Evolutionary conservation across 2,888 invertebrate genomes (phyloP).

Genomic region (Drosophila planitibia): DNA sequence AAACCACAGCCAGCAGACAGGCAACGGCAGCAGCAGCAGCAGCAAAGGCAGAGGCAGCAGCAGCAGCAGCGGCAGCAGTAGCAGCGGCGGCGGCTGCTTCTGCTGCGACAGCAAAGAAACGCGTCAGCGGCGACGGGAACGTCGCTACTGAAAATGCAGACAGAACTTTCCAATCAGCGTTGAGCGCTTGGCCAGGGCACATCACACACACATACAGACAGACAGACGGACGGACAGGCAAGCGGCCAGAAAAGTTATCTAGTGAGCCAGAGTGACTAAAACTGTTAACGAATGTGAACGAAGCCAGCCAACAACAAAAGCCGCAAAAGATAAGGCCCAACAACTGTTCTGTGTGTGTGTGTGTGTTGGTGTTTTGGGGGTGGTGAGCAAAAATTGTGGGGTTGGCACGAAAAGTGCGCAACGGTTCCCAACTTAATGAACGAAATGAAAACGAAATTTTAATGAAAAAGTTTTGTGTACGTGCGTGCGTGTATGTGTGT

Average conservation of each 20-base stretch:
- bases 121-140: conserved; percentile 49
- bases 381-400: conserved; percentile 15
- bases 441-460: conserved; percentile 73
- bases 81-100: conserved; percentile 33
- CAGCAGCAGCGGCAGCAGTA: conserved; percentile 27
- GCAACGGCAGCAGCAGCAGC: conserved; percentile 56
- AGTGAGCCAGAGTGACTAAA: conserved; percentile 61
- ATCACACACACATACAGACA: background rate
- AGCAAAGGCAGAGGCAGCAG: conserved; percentile 18
- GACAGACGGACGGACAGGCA: background rate
- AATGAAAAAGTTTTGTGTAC: conserved; percentile 67
- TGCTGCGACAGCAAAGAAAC: conserved; percentile 51
- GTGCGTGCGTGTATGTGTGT: conserved; percentile 23
- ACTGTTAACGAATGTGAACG: conserved; percentile 61
- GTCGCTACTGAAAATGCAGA: conserved; percentile 58
- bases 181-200: conserved; percentile 51
- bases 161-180: conserved; percentile 66
- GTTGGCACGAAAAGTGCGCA: conserved; percentile 44
- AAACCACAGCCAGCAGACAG: conserved; percentile 77
- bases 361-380: conserved; percentile 34
- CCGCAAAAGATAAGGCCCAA: conserved; percentile 53
- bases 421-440: conserved; percentile 54
- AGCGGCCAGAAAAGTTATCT: conserved; percentile 48
- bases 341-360: conserved; percentile 1
- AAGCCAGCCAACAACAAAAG: conserved; percentile 39